Base-by-base conservation (phyloP, 2,113 vertebrate species). In the Ondatra zibethicus region DNA sequence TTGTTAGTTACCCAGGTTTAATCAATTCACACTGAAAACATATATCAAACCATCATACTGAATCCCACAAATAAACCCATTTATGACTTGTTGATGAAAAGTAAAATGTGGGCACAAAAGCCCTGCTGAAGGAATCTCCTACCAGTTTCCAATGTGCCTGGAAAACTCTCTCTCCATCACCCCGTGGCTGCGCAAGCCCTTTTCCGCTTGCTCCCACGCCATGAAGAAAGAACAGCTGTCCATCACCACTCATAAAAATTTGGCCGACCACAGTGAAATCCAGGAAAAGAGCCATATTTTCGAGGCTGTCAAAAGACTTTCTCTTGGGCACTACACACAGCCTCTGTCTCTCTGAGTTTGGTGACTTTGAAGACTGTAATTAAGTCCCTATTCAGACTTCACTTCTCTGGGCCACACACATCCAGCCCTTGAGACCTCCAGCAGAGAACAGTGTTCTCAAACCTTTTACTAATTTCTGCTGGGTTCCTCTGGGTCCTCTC, bases 391-490 rank as follows among this genome's bases (percentile, higher is more conserved):
- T 91, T 92, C 94, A 86, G 81, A 89, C 80, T 75, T 77, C 12
- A 25, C 58, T 93, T 91, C 88, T 95, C 84, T 31, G 88, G 88
- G 70, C 73, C 96, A 86, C 93, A 92, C 78, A 93, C 95, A 89
- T 17, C n/a, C 45, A 88, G 42, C 68, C 63, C 89, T 95, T 88
- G 9, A 96, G 75, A 77, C 66, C 86, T 97, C 66, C 88, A 93
- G 77, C 72, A 95, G 21, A 80, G 33, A 93, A 50, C 68, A 94
- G 27, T 92, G 88, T 95, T 93, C 88, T 97, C 92, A 82, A 78
- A 68, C 66, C 70, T 86, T 94, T 95, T 96, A 70, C 95, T 93
- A 91, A 88, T 96, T 95, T 95, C 96, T 92, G 77, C 68, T 94
- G 72, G 75, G 76, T 92, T 93, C 65, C 50, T 92, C 92, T 95